A percentile compares a stretch with the other conserved stretches of the same genome.
These are phyloP conservation scores for Acanthoscelides obtectus DNA, from an alignment of 2,888 invertebrate species.

Conservation along the genomic window DNA sequence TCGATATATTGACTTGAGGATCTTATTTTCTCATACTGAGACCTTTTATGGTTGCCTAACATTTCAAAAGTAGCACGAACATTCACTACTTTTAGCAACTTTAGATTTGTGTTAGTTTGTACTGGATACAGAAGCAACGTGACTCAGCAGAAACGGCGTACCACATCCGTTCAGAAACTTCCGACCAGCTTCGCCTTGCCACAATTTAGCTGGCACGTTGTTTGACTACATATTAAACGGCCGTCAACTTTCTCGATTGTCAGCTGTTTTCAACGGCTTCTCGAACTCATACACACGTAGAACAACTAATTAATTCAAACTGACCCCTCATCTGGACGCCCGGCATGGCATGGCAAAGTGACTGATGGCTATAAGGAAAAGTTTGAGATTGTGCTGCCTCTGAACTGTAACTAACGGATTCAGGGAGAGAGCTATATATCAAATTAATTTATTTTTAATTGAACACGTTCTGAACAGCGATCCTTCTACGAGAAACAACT, in stretches of 20 bases:
- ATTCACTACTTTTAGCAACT: no score
- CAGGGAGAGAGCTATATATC: slow-evolving; percentile 19
- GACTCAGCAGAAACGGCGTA: background rate
- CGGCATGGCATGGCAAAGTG: no score
- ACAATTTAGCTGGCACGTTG: slow-evolving; percentile 24
- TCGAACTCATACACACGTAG: slow-evolving; percentile 6
- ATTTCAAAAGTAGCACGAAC: no score
- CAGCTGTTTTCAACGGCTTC: slow-evolving; percentile 41
- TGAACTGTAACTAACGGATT: background rate
- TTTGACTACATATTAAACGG: slow-evolving; percentile 40
- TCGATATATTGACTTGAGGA: no score
- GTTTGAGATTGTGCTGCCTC: background rate
- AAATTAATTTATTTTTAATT: slow-evolving; percentile 35
- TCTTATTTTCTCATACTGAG: no score
- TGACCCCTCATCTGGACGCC: slow-evolving; percentile 36
- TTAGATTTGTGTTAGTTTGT: background rate
- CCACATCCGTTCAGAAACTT: background rate
- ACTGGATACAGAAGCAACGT: background rate
- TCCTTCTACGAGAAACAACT: slow-evolving; percentile 5
- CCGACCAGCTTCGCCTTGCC: background rate
- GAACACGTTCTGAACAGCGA: slow-evolving; percentile 32
- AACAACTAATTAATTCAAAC: slow-evolving; percentile 37
- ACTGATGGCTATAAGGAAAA: background rate
- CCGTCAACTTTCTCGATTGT: slow-evolving; percentile 39
- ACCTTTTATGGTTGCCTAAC: no score